These are phyloP conservation scores for Drosophila aff. DNA, from an alignment of 1,140 invertebrate species.

Conservation along the genomic window DNA sequence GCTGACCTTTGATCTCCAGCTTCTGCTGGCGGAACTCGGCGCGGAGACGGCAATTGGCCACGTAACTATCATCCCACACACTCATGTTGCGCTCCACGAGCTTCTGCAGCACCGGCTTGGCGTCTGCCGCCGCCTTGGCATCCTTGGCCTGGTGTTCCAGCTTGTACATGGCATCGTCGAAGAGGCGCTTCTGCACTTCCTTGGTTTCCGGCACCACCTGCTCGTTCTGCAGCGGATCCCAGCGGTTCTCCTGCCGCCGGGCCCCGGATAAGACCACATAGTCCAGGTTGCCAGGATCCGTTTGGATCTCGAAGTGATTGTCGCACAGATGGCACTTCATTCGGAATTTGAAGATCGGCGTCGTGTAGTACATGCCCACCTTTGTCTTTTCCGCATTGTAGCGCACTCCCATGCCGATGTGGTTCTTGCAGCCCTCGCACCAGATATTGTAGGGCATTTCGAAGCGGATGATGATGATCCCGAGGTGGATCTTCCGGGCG, in stretches of 20 bases:
- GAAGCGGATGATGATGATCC: slow-evolving; percentile 99
- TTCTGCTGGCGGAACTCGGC: slow-evolving; percentile 92
- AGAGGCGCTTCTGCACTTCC: slow-evolving; percentile 93
- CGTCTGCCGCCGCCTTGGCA: slow-evolving; percentile 89
- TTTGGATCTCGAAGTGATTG: slow-evolving; percentile 99
- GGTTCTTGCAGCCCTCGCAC: slow-evolving; percentile 99
- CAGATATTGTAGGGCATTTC: slow-evolving; percentile 99
- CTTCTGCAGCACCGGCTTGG: slow-evolving; percentile 90
- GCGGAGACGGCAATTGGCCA: slow-evolving; percentile 93
- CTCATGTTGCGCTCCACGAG: slow-evolving; percentile 92
- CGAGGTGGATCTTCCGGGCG: slow-evolving; percentile 96
- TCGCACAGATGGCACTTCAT: slow-evolving; percentile 99
- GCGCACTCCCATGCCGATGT: slow-evolving; percentile 97
- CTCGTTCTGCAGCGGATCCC: slow-evolving; percentile 98
- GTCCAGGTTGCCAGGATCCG: slow-evolving; percentile 98
- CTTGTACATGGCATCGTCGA: slow-evolving; percentile 98
- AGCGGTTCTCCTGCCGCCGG: slow-evolving; percentile 97
- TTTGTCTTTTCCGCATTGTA: slow-evolving; percentile 99
- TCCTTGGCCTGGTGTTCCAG: slow-evolving; percentile 96
- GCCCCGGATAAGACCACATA: slow-evolving; percentile 98
- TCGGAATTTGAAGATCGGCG: slow-evolving; percentile 98
- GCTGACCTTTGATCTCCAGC: slow-evolving; percentile 90
- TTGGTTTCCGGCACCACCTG: slow-evolving; percentile 97
- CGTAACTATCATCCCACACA: slow-evolving; percentile 95
- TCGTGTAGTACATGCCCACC: slow-evolving; percentile 99